phyloP scores from a whole-genome alignment of 2,113 vertebrate genomes.

The Chaetura pelagica region DNA sequence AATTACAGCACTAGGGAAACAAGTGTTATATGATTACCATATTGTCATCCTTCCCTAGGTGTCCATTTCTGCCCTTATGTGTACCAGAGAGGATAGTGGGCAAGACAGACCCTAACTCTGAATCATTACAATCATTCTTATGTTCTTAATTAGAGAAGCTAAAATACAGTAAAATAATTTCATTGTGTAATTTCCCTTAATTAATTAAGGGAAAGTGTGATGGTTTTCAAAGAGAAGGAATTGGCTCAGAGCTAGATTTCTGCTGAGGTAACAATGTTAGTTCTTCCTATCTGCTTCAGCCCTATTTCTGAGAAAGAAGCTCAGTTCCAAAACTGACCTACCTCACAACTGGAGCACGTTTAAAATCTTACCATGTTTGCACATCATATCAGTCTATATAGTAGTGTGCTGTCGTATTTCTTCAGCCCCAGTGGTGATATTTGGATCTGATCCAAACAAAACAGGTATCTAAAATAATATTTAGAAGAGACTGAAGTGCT shows the following conservation, averaged over 20 bases:
- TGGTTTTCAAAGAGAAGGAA: background rate
- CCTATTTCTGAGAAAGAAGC: background rate
- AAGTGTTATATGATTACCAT: rapidly evolving
- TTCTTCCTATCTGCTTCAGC: background rate
- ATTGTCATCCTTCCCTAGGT: background rate
- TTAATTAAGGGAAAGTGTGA: background rate
- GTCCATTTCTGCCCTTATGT: rapidly evolving
- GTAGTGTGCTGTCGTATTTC: background rate
- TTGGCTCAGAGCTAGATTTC: background rate
- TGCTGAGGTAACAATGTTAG: background rate
- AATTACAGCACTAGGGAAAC: background rate
- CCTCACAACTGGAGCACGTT: background rate
- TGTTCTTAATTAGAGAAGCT: background rate
- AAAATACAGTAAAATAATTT: background rate
- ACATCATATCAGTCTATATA: background rate
- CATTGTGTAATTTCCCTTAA: background rate
- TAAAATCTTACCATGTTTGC: background rate
- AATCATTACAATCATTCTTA: background rate
- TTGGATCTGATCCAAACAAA: background rate
- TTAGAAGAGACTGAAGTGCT: background rate
- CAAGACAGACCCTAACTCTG: background rate
- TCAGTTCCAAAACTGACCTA: background rate
- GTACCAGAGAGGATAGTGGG: background rate
- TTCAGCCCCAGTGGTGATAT: background rate
- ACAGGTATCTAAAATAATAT: background rate